Evolutionary conservation across 1,140 invertebrate genomes (phyloP).

Genomic region (Saccostrea echinata): DNA sequence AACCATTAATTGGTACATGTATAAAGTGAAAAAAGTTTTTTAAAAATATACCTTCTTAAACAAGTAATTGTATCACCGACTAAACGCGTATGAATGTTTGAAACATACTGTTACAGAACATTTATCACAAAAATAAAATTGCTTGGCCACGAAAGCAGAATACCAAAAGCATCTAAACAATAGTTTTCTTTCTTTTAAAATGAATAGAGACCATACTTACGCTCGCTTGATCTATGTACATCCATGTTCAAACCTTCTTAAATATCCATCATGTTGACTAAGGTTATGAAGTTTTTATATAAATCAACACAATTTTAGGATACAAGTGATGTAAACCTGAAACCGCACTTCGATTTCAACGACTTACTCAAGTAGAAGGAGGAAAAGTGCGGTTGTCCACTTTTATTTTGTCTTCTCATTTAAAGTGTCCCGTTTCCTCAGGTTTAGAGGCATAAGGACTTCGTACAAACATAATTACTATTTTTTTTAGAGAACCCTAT

Average conservation of each 20-base stretch:
- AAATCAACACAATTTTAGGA: not conserved
- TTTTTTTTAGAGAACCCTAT: not conserved
- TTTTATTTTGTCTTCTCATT: not conserved
- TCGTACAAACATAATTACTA: not conserved
- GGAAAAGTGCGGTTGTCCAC: not conserved
- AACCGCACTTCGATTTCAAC: conserved; percentile 3
- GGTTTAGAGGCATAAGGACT: not conserved
- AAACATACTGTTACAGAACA: not conserved
- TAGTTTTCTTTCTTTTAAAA: not conserved
- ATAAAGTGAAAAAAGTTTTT: too few species aligned
- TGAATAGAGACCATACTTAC: not conserved
- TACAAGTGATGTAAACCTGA: not conserved
- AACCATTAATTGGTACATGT: too few species aligned
- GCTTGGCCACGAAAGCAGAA: not conserved
- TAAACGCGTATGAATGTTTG: not conserved
- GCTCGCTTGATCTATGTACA: not conserved
- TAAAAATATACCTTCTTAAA: too few species aligned
- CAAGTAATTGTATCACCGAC: not conserved
- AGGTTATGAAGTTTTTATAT: not conserved
- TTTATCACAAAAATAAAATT: not conserved
- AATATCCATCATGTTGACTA: not conserved
- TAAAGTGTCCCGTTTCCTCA: conserved; percentile 6
- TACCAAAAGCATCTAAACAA: not conserved
- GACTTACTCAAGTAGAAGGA: not conserved
- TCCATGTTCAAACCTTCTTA: not conserved